Evolutionary conservation across 92 coral and sea anemone genomes (phyloP), one percentile per base, ranked within the genome.

Genomic region (Phenganax stokvisi): DNA sequence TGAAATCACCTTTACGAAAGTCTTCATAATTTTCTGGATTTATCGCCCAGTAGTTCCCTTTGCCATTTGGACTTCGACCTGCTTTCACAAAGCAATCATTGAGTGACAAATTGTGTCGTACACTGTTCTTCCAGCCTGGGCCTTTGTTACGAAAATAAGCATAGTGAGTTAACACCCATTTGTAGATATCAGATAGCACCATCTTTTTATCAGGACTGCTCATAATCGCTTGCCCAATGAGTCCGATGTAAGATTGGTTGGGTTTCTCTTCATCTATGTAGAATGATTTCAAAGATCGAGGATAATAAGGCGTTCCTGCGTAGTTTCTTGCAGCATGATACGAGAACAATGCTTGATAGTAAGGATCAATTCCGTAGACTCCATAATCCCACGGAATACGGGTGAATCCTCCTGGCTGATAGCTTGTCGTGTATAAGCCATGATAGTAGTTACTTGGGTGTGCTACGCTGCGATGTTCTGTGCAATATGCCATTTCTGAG

Each of bases 81-180:
- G 84, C 89, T 51, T 86, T 86, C 8, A 86, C 83, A 51, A 86
- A 86, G 53, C 89, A 86, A 47, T 86, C 89, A 56, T 86, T 86
- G 56, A 86, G 80, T 54, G 85, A 81, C 28, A 86, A 79, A 56
- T 86, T 86, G 57, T 86, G 89, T 27, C 89, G 65, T 51, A 86
- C 84, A 28, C 89, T 86, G 78, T 86, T 86, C 61, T 84, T 82
- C 89, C 89, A 86, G 6, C 89, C 89, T 3, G 89, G 89, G 7
- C 89, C 89, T n/a, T 86, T 86, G 63, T 86, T 86, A 29, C 89
- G 84, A 54, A 81, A 86, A 67, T 86, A 86, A 47, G 89, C 82
- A 57, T 86, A 86, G 54, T 86, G 83, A 2, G 89, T 86, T 7
- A 86, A 80, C 31, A 86, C 89, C 77, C 84, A 86, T 79, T 86